Evolutionary conservation across 2,113 vertebrate species (phyloP).

Genomic region (Trogon melanurus): DNA sequence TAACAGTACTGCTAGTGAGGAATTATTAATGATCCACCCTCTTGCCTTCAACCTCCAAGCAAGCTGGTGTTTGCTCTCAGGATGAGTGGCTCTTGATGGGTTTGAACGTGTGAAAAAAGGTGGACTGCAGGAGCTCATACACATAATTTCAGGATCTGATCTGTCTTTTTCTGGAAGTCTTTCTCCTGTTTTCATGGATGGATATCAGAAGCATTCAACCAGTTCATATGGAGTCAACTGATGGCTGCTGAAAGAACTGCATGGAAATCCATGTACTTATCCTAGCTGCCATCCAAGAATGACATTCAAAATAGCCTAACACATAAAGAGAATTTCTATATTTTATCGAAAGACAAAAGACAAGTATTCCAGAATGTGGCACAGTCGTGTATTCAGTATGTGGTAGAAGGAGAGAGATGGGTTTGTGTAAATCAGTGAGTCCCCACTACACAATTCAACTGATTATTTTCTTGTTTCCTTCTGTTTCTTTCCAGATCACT

Average conservation of each 20-base stretch:
- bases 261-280: not conserved
- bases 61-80: not conserved
- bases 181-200: not conserved
- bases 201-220: not conserved
- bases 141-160: not conserved
- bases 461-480: not conserved
- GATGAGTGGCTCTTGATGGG: not conserved
- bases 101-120: not conserved
- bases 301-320: not conserved
- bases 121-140: not conserved
- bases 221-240: rapidly evolving
- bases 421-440: not conserved
- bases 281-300: not conserved
- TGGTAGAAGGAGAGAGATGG: not conserved
- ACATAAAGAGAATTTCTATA: not conserved
- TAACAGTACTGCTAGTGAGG: not conserved
- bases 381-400: not conserved
- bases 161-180: not conserved
- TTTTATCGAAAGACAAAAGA: not conserved
- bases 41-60: not conserved
- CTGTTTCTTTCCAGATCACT: not conserved
- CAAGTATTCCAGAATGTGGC: not conserved
- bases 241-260: not conserved
- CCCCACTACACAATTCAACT: not conserved
- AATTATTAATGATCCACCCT: not conserved